These are phyloP conservation scores for Physocephala rufipes DNA, from an alignment of 2,888 invertebrate species.

Conservation along the genomic window DNA sequence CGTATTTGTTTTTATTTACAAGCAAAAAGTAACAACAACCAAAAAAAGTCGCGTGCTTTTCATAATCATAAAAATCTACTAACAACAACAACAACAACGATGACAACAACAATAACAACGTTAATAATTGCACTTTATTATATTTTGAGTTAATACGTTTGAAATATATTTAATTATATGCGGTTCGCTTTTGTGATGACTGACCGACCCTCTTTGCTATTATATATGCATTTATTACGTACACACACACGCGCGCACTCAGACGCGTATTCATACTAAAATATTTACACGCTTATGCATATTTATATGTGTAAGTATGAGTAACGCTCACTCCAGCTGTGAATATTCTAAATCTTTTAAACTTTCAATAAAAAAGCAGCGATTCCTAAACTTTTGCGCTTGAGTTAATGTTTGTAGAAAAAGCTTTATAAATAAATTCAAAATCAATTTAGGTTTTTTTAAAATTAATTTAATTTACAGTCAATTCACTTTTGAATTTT, in stretches of 20 bases:
- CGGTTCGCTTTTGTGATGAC: conserved; percentile 8
- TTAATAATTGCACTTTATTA: neutral
- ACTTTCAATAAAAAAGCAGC: neutral
- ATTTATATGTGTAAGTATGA: neutral
- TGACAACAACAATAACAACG: neutral
- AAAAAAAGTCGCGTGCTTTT: too few species aligned
- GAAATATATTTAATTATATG: neutral
- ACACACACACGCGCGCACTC: too few species aligned
- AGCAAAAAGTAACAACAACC: too few species aligned
- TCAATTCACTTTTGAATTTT: too few species aligned
- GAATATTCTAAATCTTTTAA: neutral
- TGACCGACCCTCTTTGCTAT: neutral
- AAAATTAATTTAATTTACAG: too few species aligned
- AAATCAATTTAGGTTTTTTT: too few species aligned
- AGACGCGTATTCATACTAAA: neutral
- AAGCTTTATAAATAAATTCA: too few species aligned
- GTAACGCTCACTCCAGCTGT: neutral
- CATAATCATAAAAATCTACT: neutral
- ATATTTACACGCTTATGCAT: neutral
- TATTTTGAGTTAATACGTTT: neutral
- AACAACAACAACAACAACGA: neutral
- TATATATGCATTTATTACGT: too few species aligned
- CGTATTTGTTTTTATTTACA: too few species aligned
- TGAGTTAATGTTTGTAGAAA: too few species aligned
- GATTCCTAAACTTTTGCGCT: too few species aligned